phyloP scores from a whole-genome alignment of 2,797 vertebrate genomes.

The Sebastes iracundus region DNA sequence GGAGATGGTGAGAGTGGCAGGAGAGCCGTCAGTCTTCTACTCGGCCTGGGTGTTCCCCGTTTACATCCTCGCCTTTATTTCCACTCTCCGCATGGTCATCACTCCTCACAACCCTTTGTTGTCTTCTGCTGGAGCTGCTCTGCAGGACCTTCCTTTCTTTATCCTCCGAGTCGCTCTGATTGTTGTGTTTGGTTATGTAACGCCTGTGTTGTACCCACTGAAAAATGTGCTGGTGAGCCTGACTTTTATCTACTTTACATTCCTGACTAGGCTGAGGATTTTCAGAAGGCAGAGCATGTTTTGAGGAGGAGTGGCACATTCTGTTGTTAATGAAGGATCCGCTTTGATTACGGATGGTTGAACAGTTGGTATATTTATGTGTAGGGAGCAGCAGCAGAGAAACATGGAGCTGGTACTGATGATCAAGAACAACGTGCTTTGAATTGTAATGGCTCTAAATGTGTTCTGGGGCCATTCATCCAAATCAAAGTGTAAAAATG shows the following conservation, averaged over 20 bases:
- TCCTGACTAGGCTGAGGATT: constrained; percentile 74
- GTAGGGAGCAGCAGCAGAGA: not conserved
- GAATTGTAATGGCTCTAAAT: constrained; percentile 17
- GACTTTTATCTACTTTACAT: constrained; percentile 85
- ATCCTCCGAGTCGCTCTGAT: constrained; percentile 81
- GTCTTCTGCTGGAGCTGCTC: constrained; percentile 65
- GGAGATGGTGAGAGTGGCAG: constrained; percentile 85
- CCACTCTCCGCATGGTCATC: constrained; percentile 76
- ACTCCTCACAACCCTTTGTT: constrained; percentile 77
- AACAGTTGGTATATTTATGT: constrained; percentile 30
- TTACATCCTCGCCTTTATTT: constrained; percentile 83
- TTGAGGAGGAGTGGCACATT: constrained; percentile 57
- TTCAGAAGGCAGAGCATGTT: constrained; percentile 79
- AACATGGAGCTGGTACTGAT: not conserved
- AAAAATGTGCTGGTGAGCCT: constrained; percentile 84
- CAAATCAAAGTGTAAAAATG: constrained; percentile 2
- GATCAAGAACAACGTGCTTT: constrained; percentile 6
- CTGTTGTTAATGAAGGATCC: constrained; percentile 12
- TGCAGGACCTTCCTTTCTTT: constrained; percentile 88
- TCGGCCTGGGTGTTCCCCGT: constrained; percentile 85
- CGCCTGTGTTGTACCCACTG: constrained; percentile 80
- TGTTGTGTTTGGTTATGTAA: constrained; percentile 76
- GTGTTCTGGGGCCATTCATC: not conserved
- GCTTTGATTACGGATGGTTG: constrained; percentile 1
- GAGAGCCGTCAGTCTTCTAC: constrained; percentile 66